A percentile compares a stretch with the other conserved stretches of the same genome.
These are phyloP conservation scores for Callimorpha dominula DNA, from an alignment of 2,888 invertebrate genomes.

Conservation along the genomic window DNA sequence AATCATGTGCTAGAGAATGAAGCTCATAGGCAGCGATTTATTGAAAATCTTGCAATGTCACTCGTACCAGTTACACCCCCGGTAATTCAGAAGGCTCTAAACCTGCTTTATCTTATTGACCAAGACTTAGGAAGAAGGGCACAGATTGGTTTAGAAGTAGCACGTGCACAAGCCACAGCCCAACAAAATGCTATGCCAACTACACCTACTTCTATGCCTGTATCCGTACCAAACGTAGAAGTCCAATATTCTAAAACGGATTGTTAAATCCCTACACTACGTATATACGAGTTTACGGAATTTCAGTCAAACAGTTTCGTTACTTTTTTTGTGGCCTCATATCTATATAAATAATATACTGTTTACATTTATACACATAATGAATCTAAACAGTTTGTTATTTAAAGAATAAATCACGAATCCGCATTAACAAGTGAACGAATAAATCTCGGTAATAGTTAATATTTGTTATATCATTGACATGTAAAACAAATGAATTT, in stretches of 20 bases:
- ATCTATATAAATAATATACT: too few species aligned
- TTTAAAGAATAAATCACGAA: too few species aligned
- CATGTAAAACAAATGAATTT: too few species aligned
- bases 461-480: too few species aligned
- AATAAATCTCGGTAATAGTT: too few species aligned
- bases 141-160: slow-evolving; percentile 52
- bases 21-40: slow-evolving; percentile 44
- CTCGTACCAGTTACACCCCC: slow-evolving; percentile 25
- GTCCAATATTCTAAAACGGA: not conserved
- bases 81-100: slow-evolving; percentile 89
- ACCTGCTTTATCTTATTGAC: slow-evolving; percentile 91
- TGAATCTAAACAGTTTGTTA: too few species aligned
- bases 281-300: too few species aligned
- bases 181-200: slow-evolving; percentile 4
- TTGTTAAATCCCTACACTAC: not conserved
- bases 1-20: slow-evolving; percentile 62
- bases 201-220: not conserved
- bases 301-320: too few species aligned
- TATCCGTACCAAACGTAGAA: not conserved
- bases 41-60: slow-evolving; percentile 15
- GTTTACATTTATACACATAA: too few species aligned
- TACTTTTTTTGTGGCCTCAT: too few species aligned
- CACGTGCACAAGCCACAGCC: slow-evolving; percentile 7
- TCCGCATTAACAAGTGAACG: too few species aligned
- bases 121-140: slow-evolving; percentile 90